A percentile compares a stretch with the other conserved stretches of the same genome.
phyloP scores from a whole-genome alignment of 2,797 vertebrate species.

The Syngnathus rostellatus region DNA sequence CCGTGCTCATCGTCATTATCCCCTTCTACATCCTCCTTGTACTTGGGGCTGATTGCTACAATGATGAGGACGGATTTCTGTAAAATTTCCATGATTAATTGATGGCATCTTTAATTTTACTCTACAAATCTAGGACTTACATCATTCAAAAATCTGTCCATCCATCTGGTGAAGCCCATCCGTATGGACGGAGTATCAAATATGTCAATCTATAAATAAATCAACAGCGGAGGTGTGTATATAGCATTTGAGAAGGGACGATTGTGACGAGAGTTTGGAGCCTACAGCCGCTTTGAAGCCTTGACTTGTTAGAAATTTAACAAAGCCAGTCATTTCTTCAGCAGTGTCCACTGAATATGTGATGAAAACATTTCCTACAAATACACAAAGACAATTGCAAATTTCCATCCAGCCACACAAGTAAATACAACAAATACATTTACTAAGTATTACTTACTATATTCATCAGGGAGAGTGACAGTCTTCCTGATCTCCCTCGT shows the following conservation, averaged over 20 bases:
- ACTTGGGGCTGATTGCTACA: slow-evolving; percentile 88
- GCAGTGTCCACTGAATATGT: slow-evolving; percentile 88
- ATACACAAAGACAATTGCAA: background rate
- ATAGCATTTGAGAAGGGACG: background rate
- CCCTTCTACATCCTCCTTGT: slow-evolving; percentile 76
- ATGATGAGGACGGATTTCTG: slow-evolving; percentile 96
- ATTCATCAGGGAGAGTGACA: slow-evolving; percentile 82
- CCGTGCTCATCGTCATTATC: slow-evolving; percentile 83
- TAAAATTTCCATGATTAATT: slow-evolving; percentile 13
- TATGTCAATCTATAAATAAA: slow-evolving; percentile 78
- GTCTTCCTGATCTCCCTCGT: slow-evolving; percentile 71
- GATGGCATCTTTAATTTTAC: background rate
- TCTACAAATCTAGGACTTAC: slow-evolving; percentile 65
- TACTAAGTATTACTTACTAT: slow-evolving; percentile 69
- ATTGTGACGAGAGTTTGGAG: slow-evolving; percentile 15
- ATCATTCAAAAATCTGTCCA: slow-evolving; percentile 86
- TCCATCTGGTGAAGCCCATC: slow-evolving; percentile 90
- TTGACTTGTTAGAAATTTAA: slow-evolving; percentile 79
- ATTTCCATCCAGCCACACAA: background rate
- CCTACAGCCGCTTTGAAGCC: slow-evolving; percentile 89
- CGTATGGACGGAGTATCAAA: slow-evolving; percentile 81
- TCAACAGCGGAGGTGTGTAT: background rate
- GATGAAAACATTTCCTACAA: slow-evolving; percentile 86
- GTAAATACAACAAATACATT: background rate
- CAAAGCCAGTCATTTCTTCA: slow-evolving; percentile 75